Conservation (phyloP, 2,888 invertebrate species). For the Caenorhabditis sinica region DNA sequence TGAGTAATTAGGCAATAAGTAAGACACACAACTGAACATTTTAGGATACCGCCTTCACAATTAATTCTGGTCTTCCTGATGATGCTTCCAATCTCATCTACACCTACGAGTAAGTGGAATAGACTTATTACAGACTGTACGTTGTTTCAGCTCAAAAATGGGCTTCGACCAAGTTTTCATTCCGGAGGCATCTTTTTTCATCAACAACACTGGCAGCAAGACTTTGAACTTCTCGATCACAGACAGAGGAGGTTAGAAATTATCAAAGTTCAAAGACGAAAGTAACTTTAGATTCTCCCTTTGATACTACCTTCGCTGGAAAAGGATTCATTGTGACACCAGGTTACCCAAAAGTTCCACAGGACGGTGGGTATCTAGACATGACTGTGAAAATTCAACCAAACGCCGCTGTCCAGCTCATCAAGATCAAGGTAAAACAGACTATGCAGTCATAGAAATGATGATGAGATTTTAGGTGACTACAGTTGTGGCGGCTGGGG, state of each 20-base stretch:
- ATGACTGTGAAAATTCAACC: not conserved
- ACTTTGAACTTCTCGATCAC: not conserved
- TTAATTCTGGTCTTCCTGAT: constrained; percentile 26
- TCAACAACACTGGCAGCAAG: constrained; percentile 9
- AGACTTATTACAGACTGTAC: not conserved
- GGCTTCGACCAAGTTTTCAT: not conserved
- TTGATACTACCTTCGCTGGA: not conserved
- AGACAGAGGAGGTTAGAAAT: constrained; percentile 1
- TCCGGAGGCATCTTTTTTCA: constrained; percentile 14
- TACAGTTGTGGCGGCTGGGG: not conserved
- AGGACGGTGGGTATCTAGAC: not conserved
- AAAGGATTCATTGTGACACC: constrained; percentile 32
- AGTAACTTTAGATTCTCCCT: not conserved
- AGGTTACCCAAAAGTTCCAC: not conserved
- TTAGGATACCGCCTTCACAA: constrained; percentile 14
- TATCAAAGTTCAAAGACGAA: not conserved
- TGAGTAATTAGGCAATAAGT: not conserved
- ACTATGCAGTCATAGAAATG: not conserved
- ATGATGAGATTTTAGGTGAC: not conserved
- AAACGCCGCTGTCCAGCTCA: not conserved
- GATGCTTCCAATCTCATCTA: constrained; percentile 3
- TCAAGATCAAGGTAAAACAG: not conserved
- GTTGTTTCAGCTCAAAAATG: constrained; percentile 8
- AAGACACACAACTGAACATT: not conserved
- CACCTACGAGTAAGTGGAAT: constrained; percentile 9